Evolutionary conservation across 2,797 vertebrate species (phyloP), one percentile per base, ranked within the genome.

Genomic region (Pseudochirops corinnae): DNA sequence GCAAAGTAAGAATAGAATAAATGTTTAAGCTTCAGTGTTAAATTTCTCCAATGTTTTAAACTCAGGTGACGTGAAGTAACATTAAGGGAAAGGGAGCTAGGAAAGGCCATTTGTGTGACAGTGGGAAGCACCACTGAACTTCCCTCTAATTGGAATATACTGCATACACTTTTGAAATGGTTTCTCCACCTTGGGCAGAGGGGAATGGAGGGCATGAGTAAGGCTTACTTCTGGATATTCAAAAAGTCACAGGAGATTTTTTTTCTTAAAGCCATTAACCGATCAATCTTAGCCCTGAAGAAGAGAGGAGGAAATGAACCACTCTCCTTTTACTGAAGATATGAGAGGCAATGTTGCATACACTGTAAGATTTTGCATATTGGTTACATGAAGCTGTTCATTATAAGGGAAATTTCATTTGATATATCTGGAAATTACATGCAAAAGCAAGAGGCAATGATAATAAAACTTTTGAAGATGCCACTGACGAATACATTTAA

Each of bases 1-100:
- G 90, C 87, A 50, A 87, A 96, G 93, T 56, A 92, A 91, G 91
- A 91, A 82, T 39, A 46, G 39, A 87, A 87, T 26, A 56, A 92
- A 95, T 93, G 56, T 57, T 82, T 56, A 16, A 92, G n/a, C 92
- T 87, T 29, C 26, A 16, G 55, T 55, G 46, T 53, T 94, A 53
- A 74, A 4, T 52, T 1, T 16, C 92, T 60, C 93, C 18, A 50
- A 28, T 12, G 87, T 87, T 87, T 87, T 90, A 96, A 56, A 33
- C 52, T 55, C 50, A 62, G 56, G 24, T 87, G 92, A 94, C 56
- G 1, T 26, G 74, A 87, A 7, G 39, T 12, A 50, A 39, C 39
- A 87, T 87, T 87, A 93, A 91, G 26, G 29, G 33, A 55, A 52
- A 33, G 11, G 28, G 58, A 14, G 11, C 31, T 56, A 10, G 55